Percentiles rank a stretch among this genome's conserved stretches.
These are phyloP conservation scores for Pteromalus puparum DNA, from an alignment of 1,140 invertebrate species.

Conservation along the genomic window DNA sequence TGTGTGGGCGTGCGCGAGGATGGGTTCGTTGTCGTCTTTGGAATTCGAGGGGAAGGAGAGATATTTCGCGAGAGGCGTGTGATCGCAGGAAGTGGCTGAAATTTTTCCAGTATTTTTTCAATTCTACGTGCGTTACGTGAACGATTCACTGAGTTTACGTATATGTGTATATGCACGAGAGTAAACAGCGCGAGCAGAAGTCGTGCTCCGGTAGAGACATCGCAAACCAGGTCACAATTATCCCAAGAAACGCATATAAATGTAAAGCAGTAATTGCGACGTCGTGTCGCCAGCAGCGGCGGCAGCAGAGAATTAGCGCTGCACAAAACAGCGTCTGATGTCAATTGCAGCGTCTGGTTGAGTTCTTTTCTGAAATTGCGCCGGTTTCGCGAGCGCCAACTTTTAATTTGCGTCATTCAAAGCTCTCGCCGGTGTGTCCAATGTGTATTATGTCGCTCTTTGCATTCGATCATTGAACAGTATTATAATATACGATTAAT, in stretches of 20 bases:
- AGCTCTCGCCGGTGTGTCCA: background rate
- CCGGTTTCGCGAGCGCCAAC: background rate
- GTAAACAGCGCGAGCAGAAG: too few relatives aligned
- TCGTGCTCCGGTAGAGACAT: too few relatives aligned
- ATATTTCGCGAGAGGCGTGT: too few relatives aligned
- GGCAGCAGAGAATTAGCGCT: background rate
- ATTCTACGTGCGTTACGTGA: too few relatives aligned
- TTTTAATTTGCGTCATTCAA: background rate
- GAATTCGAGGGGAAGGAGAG: background rate
- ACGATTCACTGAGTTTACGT: too few relatives aligned
- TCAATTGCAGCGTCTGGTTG: background rate
- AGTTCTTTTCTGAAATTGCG: background rate
- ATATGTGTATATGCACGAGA: too few relatives aligned
- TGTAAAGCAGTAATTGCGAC: background rate
- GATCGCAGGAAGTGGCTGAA: too few relatives aligned
- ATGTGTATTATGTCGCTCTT: too few relatives aligned
- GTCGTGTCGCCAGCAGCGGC: background rate
- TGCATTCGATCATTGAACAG: too few relatives aligned
- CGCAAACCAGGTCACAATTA: background rate
- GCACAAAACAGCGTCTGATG: background rate
- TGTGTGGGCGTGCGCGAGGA: background rate
- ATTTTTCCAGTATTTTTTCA: too few relatives aligned
- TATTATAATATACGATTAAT: too few relatives aligned
- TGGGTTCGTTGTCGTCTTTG: background rate
- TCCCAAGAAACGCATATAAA: background rate